phyloP scores from a whole-genome alignment of 2,888 invertebrate species.

The Leptopterna dolabrata region DNA sequence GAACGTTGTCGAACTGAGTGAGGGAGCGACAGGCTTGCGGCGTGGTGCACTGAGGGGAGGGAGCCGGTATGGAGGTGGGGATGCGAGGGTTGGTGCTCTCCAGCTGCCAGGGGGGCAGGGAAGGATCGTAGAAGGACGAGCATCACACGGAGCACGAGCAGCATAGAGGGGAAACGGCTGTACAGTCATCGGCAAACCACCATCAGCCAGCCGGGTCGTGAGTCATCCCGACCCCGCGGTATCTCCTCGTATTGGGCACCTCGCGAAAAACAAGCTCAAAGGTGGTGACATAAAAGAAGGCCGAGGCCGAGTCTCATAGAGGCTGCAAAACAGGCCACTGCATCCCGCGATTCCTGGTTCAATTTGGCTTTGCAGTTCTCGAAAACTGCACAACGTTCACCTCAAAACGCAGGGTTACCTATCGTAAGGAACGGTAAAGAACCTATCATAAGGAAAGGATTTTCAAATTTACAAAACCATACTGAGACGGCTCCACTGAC shows the following conservation, averaged over 20 bases:
- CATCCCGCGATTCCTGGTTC: no score
- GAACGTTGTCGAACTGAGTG: slow-evolving; percentile 39
- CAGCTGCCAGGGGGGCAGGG: neutral
- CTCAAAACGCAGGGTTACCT: no score
- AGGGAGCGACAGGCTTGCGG: slow-evolving; percentile 19
- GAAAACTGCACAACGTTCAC: no score
- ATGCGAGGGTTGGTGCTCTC: slow-evolving; percentile 33
- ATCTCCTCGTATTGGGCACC: neutral
- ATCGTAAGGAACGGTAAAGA: no score
- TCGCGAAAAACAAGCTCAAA: neutral
- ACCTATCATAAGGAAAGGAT: no score
- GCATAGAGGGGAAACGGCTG: slow-evolving; percentile 5
- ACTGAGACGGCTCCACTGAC: no score
- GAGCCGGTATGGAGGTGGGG: neutral
- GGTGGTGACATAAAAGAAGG: neutral
- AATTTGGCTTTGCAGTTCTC: no score
- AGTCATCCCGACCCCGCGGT: neutral
- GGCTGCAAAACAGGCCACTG: no score
- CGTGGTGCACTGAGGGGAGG: slow-evolving; percentile 9
- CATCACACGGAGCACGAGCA: no score
- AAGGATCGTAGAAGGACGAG: neutral
- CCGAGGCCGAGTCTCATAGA: no score
- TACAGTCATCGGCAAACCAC: slow-evolving; percentile 19
- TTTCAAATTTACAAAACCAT: no score
- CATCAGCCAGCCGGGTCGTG: neutral